A percentile compares a stretch with the other conserved stretches of the same genome.
These are phyloP conservation scores for Brachyptera putata DNA, from an alignment of 2,888 invertebrate genomes.

Conservation along the genomic window DNA sequence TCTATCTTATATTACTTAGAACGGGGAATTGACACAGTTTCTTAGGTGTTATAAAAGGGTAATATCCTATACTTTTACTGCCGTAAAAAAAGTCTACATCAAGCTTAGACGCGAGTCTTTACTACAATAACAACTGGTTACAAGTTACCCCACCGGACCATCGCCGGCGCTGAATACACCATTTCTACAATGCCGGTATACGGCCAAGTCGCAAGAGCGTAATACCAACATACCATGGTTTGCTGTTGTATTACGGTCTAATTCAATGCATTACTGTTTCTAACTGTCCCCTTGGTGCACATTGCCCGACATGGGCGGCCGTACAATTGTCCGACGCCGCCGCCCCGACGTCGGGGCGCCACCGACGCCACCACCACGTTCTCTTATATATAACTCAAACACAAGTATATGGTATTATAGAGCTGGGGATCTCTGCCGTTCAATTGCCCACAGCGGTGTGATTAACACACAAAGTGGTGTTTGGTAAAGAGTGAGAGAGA, in stretches of 20 bases:
- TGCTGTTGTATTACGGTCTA: slow-evolving; percentile 52
- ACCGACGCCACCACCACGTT: slow-evolving; percentile 1
- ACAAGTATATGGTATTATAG: slow-evolving; percentile 8
- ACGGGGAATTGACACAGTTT: background rate
- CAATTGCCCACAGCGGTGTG: slow-evolving; percentile 32
- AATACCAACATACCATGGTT: slow-evolving; percentile 31
- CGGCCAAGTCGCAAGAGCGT: slow-evolving; percentile 24
- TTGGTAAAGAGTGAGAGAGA: slow-evolving; percentile 22
- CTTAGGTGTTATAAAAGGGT: slow-evolving; percentile 19
- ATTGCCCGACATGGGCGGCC: slow-evolving; percentile 44
- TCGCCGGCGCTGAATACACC: background rate
- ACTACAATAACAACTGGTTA: slow-evolving; percentile 17
- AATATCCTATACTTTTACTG: slow-evolving; percentile 18
- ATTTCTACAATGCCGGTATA: background rate
- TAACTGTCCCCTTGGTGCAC: slow-evolving; percentile 47
- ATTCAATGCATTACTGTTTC: slow-evolving; percentile 55
- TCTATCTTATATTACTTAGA: background rate
- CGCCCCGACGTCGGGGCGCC: slow-evolving; percentile 30
- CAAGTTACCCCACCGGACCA: slow-evolving; percentile 9
- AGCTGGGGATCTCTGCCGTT: slow-evolving; percentile 25
- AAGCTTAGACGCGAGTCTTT: slow-evolving; percentile 13
- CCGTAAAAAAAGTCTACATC: slow-evolving; percentile 11
- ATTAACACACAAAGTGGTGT: slow-evolving; percentile 32
- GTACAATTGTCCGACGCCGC: slow-evolving; percentile 26
- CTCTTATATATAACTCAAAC: slow-evolving; percentile 24